Conservation (phyloP, 2,113 vertebrate genomes). For the Alces alces region DNA sequence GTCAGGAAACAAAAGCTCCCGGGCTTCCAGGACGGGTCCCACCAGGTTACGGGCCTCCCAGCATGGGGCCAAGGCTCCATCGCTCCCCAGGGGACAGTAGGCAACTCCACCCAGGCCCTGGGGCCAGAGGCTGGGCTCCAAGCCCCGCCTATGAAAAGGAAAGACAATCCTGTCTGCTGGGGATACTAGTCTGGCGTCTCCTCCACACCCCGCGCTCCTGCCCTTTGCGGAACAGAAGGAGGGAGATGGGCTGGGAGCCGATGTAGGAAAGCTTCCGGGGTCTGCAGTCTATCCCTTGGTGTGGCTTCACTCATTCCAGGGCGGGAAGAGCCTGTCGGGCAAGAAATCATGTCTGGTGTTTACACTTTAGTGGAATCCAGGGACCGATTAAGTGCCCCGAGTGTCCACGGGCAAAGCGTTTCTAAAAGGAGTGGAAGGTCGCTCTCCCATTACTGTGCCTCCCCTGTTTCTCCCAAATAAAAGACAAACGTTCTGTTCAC, state of each 20-base stretch:
- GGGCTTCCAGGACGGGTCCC: neutral
- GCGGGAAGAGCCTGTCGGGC: conserved; percentile 62
- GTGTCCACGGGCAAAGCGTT: conserved; percentile 49
- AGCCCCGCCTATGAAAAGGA: neutral
- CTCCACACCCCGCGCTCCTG: conserved; percentile 17
- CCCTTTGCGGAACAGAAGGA: conserved; percentile 14
- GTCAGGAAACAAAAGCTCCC: neutral
- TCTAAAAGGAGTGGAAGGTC: conserved; percentile 53
- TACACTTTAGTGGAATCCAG: conserved; percentile 68
- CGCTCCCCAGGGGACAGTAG: neutral
- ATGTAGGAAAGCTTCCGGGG: neutral
- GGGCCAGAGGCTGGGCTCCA: neutral
- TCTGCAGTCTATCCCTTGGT: conserved; percentile 27
- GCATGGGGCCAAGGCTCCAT: neutral
- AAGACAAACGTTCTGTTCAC: conserved; percentile 42
- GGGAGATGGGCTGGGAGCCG: neutral
- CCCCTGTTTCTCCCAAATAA: conserved; percentile 47
- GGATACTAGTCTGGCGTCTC: neutral
- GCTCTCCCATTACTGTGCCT: neutral
- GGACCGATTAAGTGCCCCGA: conserved; percentile 68
- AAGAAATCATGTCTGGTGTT: conserved; percentile 64
- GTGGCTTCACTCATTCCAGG: conserved; percentile 52
- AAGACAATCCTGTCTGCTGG: neutral
- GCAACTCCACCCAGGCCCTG: neutral
- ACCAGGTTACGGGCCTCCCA: neutral